These are phyloP conservation scores for Thaumatotibia leucotreta DNA, from an alignment of 1,140 invertebrate genomes.

Conservation along the genomic window DNA sequence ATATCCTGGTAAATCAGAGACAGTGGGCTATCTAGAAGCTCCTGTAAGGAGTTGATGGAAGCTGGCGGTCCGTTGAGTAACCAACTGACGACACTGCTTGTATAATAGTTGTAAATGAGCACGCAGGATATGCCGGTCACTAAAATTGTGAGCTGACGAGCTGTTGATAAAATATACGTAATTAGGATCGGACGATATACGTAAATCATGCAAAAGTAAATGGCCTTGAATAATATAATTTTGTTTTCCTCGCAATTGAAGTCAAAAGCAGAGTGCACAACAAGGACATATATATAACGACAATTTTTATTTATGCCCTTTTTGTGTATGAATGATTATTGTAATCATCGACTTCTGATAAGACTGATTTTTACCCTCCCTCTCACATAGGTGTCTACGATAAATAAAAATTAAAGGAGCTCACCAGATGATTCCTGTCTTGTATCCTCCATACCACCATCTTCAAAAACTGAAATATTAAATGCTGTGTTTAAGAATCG, in stretches of 20 bases:
- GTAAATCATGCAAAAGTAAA: too few species aligned
- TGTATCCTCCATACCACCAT: constrained; percentile 26
- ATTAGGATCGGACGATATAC: neutral
- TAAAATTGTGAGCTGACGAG: constrained; percentile 46
- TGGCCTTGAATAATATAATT: too few species aligned
- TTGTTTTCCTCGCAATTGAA: too few species aligned
- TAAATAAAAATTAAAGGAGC: neutral
- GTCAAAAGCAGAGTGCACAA: too few species aligned
- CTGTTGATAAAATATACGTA: constrained; percentile 20
- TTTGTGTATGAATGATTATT: too few species aligned
- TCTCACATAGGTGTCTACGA: neutral
- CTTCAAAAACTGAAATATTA: constrained; percentile 49
- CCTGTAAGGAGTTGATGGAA: constrained; percentile 44
- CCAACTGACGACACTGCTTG: constrained; percentile 67
- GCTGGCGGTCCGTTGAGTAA: constrained; percentile 57
- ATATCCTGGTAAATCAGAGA: constrained; percentile 55
- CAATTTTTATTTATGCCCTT: too few species aligned
- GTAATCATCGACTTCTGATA: too few species aligned
- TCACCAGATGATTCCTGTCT: constrained; percentile 35
- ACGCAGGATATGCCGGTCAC: constrained; percentile 53
- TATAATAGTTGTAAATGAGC: constrained; percentile 68
- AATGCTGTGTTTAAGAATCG: neutral
- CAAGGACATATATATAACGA: too few species aligned
- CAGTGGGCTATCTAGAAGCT: constrained; percentile 47
- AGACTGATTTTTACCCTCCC: too few species aligned